Evolutionary conservation across 2,888 invertebrate genomes (phyloP).

Genomic region (Microctonus brassicae): DNA sequence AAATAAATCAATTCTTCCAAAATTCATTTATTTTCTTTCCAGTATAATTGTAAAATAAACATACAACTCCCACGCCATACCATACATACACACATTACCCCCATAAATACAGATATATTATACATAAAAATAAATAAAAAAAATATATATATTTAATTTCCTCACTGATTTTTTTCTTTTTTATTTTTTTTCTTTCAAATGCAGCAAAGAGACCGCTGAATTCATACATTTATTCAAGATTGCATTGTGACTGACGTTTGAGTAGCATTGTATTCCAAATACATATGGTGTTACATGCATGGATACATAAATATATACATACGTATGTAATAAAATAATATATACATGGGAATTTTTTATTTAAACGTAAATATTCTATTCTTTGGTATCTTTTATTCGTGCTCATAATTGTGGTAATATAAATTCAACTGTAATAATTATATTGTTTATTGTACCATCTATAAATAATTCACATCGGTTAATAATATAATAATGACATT

Average conservation of each 20-base stretch:
- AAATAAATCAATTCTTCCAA: no score
- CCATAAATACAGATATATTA: no score
- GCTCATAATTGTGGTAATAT: not conserved
- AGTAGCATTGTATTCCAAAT: slow-evolving; percentile 66
- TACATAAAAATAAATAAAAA: no score
- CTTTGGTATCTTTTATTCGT: no score
- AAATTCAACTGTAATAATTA: not conserved
- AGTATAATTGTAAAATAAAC: no score
- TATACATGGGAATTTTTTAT: not conserved
- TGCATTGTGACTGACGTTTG: slow-evolving; percentile 53
- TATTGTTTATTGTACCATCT: not conserved
- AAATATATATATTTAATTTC: slow-evolving; percentile 33
- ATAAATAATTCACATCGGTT: not conserved
- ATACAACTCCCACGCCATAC: no score
- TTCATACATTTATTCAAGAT: slow-evolving; percentile 37
- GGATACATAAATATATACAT: not conserved
- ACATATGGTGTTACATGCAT: slow-evolving; percentile 41
- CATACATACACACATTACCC: no score
- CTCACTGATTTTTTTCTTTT: not conserved
- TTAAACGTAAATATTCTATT: not conserved
- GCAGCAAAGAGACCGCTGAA: not conserved
- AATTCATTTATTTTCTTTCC: no score
- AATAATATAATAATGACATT: not conserved
- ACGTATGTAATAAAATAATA: no score
- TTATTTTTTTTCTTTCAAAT: slow-evolving; percentile 1